phyloP scores from a whole-genome alignment of 2,888 invertebrate genomes.

The Drosophila longiperda region DNA sequence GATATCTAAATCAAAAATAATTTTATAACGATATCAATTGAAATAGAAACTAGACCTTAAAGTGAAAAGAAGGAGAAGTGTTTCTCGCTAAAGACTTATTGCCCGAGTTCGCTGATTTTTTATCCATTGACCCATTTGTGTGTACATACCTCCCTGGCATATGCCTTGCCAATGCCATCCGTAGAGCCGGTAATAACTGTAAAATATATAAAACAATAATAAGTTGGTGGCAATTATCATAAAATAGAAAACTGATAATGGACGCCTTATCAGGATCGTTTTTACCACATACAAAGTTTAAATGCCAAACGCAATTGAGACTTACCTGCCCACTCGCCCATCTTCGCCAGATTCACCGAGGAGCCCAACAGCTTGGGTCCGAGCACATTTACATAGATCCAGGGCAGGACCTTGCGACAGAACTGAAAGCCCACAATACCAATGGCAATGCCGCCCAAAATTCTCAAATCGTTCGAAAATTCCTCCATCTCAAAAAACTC shows the following conservation, averaged over 20 bases:
- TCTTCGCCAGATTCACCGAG: conserved; percentile 88
- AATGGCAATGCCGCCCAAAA: conserved; percentile 76
- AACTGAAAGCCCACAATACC: conserved; percentile 83
- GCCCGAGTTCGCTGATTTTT: background rate
- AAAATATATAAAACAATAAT: conserved; percentile 68
- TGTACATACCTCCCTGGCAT: conserved; percentile 88
- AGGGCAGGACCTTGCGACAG: conserved; percentile 82
- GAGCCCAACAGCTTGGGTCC: conserved; percentile 87
- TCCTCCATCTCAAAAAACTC: conserved; percentile 62
- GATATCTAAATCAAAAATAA: background rate
- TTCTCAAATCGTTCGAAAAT: conserved; percentile 54
- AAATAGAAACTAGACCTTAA: background rate
- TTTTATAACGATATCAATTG: background rate
- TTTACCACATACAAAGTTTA: conserved; percentile 47
- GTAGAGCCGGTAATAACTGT: conserved; percentile 94
- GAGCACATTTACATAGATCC: conserved; percentile 85
- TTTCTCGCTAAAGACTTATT: background rate
- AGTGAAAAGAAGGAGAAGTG: background rate
- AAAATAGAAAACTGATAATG: conserved; percentile 20
- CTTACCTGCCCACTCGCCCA: conserved; percentile 94
- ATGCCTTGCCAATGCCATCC: conserved; percentile 95
- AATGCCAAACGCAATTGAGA: conserved; percentile 50
- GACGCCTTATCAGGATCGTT: conserved; percentile 32
- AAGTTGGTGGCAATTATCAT: background rate
- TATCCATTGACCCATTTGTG: background rate